Percentiles rank a stretch among this genome's conserved stretches.
Conservation (phyloP, 2,888 invertebrate genomes). For the Pycnomerus fuliginosus region DNA sequence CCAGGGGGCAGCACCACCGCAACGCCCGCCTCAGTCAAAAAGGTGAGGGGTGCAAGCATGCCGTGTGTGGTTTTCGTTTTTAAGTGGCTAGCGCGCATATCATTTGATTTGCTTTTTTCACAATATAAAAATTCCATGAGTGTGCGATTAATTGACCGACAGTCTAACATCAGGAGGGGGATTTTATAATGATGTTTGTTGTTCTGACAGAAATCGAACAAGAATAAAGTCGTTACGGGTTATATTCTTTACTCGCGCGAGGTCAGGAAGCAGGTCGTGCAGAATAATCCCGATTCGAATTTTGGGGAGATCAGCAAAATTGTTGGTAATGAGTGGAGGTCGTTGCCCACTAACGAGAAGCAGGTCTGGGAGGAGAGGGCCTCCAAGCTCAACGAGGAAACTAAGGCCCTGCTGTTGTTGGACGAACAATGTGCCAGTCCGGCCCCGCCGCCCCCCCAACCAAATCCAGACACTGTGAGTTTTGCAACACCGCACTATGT, state of each 20-base stretch:
- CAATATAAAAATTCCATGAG: neutral
- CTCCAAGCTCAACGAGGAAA: slow-evolving; percentile 83
- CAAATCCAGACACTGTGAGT: slow-evolving; percentile 46
- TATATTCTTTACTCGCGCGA: slow-evolving; percentile 98
- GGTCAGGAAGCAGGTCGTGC: slow-evolving; percentile 87
- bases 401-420: slow-evolving; percentile 64
- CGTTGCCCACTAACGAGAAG: slow-evolving; percentile 82
- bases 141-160: too few relatives aligned
- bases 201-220: slow-evolving; percentile 53
- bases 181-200: neutral
- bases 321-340: slow-evolving; percentile 89
- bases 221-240: slow-evolving; percentile 87
- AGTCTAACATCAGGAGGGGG: too few relatives aligned
- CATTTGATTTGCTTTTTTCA: slow-evolving; percentile 1
- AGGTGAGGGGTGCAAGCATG: slow-evolving; percentile 32
- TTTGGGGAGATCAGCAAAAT: slow-evolving; percentile 84
- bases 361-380: slow-evolving; percentile 95
- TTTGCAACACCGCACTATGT: too few relatives aligned
- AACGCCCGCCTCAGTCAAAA: slow-evolving; percentile 54
- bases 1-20: slow-evolving; percentile 45
- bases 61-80: neutral
- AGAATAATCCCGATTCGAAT: slow-evolving; percentile 90
- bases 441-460: slow-evolving; percentile 41
- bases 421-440: slow-evolving; percentile 56
- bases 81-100: neutral